Evolutionary conservation across 2,888 invertebrate species (phyloP).

Genomic region (Aelia acuminata): DNA sequence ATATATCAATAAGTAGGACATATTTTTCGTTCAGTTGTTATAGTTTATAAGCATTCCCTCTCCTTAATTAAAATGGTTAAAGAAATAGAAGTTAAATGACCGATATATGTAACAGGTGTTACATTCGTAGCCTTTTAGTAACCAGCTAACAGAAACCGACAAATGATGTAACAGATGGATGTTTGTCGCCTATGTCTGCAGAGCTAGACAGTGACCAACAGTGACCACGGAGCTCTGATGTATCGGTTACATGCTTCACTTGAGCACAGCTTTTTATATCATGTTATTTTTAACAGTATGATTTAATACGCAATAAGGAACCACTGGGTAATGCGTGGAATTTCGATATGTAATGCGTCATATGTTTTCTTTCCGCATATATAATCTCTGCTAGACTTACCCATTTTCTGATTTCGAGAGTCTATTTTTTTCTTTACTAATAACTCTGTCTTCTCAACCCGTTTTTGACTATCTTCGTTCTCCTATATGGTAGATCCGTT

Average conservation of each 20-base stretch:
- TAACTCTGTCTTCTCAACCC: too few relatives aligned
- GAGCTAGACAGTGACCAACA: background rate
- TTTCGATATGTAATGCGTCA: background rate
- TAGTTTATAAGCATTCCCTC: background rate
- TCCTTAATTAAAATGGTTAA: background rate
- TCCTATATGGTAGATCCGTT: too few relatives aligned
- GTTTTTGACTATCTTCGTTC: too few relatives aligned
- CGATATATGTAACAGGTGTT: background rate
- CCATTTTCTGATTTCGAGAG: too few relatives aligned
- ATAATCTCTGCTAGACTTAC: background rate
- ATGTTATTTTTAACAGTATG: background rate
- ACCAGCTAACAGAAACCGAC: conserved; percentile 9
- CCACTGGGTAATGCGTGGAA: background rate
- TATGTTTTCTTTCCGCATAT: background rate
- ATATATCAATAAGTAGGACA: too few relatives aligned
- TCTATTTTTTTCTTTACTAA: too few relatives aligned
- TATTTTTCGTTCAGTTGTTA: background rate
- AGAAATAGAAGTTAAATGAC: background rate
- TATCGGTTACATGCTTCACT: conserved; percentile 36
- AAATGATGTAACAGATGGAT: conserved; percentile 32
- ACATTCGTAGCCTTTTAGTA: conserved; percentile 3
- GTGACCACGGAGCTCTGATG: background rate
- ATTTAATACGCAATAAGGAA: background rate
- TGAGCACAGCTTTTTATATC: background rate
- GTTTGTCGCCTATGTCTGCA: conserved; percentile 13